Evolutionary conservation across 1,140 invertebrate species (phyloP), one percentile per base, ranked within the genome.

Genomic region (Drosophila insularis): DNA sequence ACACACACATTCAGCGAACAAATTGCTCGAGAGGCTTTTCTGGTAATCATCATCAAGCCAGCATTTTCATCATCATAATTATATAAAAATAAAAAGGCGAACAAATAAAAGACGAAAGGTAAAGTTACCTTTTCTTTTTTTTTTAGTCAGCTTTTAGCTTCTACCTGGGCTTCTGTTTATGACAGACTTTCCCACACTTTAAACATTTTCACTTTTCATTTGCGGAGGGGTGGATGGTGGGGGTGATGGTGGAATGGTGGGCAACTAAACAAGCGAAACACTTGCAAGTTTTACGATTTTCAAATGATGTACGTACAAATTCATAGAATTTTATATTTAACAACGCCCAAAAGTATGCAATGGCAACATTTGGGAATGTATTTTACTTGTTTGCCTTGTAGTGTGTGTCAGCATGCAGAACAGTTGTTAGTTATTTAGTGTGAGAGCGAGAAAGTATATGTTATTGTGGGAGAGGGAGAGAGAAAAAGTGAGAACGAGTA

Each of bases 261-360:
- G 19, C 35, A 31, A 60, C 71, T 69, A 68, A 73, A 63, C 71
- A 74, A 67, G 75, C 71, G 80, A 75, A 53, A 68, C 80, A 89
- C 84, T 84, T 78, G 84, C 84, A 89, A 89, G 77, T 89, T 89
- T 89, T 89, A 89, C 84, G 84, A 89, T 89, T 89, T 80, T 89
- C 84, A 89, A 89, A 89, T 89, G 84, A 84, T 89, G 84, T 89
- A 89, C 85, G 84, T 89, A 89, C 85, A 89, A 89, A 89, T 89
- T 89, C 84, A 89, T 89, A 89, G 84, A 89, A 89, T 89, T 89
- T 89, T 89, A 89, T 89, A 89, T 89, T 89, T 84, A 69, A 89
- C 80, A 89, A 63, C 80, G 80, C 84, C 84, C 84, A 84, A 77
- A 80, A 78, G 84, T 71, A 65, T 68, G 69, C 75, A 73, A 35